Evolutionary conservation across 2,797 vertebrate genomes (phyloP).

Genomic region (Bovichtus diacanthus): DNA sequence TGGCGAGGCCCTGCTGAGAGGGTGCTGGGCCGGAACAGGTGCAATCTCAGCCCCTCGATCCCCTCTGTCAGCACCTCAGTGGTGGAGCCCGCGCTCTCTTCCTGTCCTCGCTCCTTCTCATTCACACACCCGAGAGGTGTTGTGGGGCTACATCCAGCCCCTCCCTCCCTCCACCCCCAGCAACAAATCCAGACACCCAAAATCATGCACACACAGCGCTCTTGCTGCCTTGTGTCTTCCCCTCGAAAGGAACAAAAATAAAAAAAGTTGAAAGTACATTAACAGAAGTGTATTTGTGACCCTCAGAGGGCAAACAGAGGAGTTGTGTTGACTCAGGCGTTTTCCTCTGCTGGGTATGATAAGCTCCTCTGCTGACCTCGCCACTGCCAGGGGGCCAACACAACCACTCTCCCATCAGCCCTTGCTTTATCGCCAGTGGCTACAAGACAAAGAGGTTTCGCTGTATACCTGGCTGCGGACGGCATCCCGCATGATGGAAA

Average conservation of each 20-base stretch:
- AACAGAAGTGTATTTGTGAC: conserved; percentile 58
- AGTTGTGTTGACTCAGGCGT: conserved; percentile 77
- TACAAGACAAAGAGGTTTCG: conserved; percentile 78
- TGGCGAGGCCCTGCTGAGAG: conserved; percentile 75
- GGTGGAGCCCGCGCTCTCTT: conserved; percentile 73
- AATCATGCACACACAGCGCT: conserved; percentile 37
- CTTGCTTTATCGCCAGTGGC: conserved; percentile 73
- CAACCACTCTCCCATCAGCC: conserved; percentile 71
- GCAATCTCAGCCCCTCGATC: conserved; percentile 78
- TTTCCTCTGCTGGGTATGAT: conserved; percentile 66
- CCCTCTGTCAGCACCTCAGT: conserved; percentile 81
- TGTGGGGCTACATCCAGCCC: conserved; percentile 62
- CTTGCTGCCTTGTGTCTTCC: conserved; percentile 46
- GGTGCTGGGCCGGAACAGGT: conserved; percentile 81
- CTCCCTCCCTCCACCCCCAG: conserved; percentile 54
- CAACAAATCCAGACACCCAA: conserved; percentile 54
- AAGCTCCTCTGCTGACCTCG: conserved; percentile 72
- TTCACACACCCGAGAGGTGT: conserved; percentile 81
- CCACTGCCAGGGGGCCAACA: conserved; percentile 54
- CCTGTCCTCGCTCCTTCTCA: conserved; percentile 81
- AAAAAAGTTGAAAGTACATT: conserved; percentile 62
- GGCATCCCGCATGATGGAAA: conserved; percentile 71
- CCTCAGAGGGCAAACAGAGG: conserved; percentile 67
- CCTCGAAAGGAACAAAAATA: conserved; percentile 52
- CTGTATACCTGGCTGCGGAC: conserved; percentile 69